Evolutionary conservation across 2,113 vertebrate genomes (phyloP).

Genomic region (Apodemus speciosus): DNA sequence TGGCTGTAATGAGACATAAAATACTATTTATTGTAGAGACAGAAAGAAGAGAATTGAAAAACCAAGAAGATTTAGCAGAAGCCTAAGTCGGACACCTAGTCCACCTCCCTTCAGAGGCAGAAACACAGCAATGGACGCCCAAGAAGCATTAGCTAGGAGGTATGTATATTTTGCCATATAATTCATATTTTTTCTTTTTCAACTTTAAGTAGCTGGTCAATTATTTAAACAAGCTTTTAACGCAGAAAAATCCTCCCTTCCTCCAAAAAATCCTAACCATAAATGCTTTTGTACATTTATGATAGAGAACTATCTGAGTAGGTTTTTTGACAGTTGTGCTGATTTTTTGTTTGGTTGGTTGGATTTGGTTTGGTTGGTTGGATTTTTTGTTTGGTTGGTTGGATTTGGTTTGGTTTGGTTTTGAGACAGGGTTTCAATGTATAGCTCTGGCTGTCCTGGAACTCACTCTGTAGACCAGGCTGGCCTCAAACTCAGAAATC

Average conservation of each 20-base stretch:
- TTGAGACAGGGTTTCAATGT: too few species aligned
- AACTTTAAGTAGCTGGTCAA: background rate
- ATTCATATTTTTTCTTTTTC: background rate
- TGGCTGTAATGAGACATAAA: constrained; percentile 6
- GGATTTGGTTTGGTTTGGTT: too few species aligned
- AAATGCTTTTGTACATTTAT: background rate
- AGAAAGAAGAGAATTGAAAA: constrained; percentile 94
- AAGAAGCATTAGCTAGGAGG: constrained; percentile 97
- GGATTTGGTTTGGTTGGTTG: background rate
- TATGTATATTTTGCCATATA: constrained; percentile 44
- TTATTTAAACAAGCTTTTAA: background rate
- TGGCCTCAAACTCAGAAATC: too few species aligned
- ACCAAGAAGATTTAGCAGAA: constrained; percentile 91
- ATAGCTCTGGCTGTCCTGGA: too few species aligned
- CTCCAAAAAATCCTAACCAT: background rate
- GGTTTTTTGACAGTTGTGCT: background rate
- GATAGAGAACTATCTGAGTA: background rate
- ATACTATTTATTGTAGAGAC: constrained; percentile 87
- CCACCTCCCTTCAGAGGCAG: constrained; percentile 94
- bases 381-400: too few species aligned
- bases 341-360: background rate
- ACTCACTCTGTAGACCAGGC: too few species aligned
- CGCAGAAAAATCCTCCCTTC: background rate
- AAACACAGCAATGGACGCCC: constrained; percentile 98
- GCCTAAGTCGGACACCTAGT: constrained; percentile 91